These are phyloP conservation scores for Pangasius macronema DNA, from an alignment of 2,797 vertebrate genomes.

Conservation along the genomic window DNA sequence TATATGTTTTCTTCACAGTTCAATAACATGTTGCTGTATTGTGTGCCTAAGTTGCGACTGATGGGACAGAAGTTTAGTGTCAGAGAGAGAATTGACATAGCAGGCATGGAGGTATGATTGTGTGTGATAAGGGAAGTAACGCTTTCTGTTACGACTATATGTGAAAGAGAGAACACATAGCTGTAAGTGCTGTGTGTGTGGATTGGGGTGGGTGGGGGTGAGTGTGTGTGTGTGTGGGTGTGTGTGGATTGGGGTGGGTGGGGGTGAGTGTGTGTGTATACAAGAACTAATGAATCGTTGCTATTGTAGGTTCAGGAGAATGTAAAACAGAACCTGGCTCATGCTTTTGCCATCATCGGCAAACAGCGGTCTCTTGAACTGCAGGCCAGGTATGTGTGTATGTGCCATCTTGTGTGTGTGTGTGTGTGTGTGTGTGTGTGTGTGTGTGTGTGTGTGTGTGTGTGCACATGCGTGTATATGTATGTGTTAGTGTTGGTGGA, in stretches of 20 bases:
- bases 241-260: neutral
- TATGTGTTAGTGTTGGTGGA: neutral
- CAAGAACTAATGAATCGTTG: neutral
- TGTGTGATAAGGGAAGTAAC: neutral
- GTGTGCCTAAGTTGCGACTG: constrained; percentile 92
- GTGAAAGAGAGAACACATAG: neutral
- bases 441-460: constrained; percentile 62
- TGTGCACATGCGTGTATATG: constrained; percentile 45
- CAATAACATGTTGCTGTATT: constrained; percentile 97
- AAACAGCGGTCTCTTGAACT: constrained; percentile 91
- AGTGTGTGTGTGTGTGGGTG: neutral
- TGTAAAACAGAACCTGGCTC: constrained; percentile 83
- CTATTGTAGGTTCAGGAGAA: constrained; percentile 85
- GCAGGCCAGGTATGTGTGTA: constrained; percentile 83
- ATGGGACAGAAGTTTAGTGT: constrained; percentile 98
- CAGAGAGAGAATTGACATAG: constrained; percentile 93
- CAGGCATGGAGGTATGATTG: constrained; percentile 86
- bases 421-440: neutral
- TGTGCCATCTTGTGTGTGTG: constrained; percentile 42
- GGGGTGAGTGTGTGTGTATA: neutral
- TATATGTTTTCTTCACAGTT: constrained; percentile 76
- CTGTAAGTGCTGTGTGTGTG: too few species aligned
- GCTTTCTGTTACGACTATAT: too few species aligned
- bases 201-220: neutral
- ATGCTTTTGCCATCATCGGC: constrained; percentile 87